These are phyloP conservation scores for Synanthedon tipuliformis DNA, from an alignment of 2,888 invertebrate species.

Conservation along the genomic window DNA sequence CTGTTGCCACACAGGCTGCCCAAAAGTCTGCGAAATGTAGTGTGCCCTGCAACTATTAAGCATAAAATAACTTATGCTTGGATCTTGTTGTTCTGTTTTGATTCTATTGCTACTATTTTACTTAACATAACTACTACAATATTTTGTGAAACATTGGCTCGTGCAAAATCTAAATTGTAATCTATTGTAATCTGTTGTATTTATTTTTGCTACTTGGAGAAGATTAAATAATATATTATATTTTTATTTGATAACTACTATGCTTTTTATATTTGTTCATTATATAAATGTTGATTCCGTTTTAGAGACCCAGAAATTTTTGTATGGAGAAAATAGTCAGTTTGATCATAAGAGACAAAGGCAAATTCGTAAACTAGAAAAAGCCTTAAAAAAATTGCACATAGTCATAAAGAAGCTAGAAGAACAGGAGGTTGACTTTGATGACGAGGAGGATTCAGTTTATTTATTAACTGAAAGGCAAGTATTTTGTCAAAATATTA, in stretches of 20 bases:
- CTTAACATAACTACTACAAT: no score
- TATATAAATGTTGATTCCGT: conserved; percentile 5
- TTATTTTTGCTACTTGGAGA: no score
- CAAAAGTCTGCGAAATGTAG: no score
- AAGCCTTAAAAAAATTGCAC: conserved; percentile 72
- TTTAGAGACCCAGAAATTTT: conserved; percentile 23
- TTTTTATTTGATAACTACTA: background rate
- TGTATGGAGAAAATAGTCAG: conserved; percentile 34
- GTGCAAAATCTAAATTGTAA: no score
- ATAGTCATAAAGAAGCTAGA: conserved; percentile 77
- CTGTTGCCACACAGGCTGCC: no score
- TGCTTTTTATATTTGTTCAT: background rate
- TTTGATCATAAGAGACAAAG: conserved; percentile 57
- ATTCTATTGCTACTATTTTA: no score
- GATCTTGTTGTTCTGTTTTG: no score
- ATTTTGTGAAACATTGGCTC: no score
- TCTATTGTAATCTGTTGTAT: no score
- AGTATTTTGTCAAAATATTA: background rate
- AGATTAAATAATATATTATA: no score
- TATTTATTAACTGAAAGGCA: conserved; percentile 78
- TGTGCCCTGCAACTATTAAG: no score
- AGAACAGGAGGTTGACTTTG: conserved; percentile 77
- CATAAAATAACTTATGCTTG: no score
- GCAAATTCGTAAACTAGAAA: conserved; percentile 70
- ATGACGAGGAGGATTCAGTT: conserved; percentile 78